Base-by-base conservation (phyloP, 2,113 vertebrate species). In the Nerophis lumbriciformis region DNA sequence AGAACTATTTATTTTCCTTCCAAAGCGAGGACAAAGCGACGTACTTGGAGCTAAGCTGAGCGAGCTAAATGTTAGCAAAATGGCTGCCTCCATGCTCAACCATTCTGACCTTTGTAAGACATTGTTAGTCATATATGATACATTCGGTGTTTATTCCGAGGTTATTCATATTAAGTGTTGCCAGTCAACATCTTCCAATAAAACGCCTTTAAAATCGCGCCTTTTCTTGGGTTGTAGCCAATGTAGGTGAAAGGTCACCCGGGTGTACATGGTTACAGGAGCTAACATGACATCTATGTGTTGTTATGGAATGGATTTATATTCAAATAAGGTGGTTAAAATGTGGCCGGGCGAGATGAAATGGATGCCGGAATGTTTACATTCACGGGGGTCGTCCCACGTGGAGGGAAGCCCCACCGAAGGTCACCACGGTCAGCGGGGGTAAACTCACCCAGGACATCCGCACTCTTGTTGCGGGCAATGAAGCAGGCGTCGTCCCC, bases 401-500 rank as follows among this genome's bases (percentile, higher is more conserved):
- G 81, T 88, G 84, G 2, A n/a, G 45, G 21, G 58, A 47, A 12
- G 53, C 53, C 75, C 37, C 50, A 60, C 61, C 83, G 83, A 88
- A 88, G 86, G 86, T 88, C 86, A 88, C 59, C 52, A 49, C 16
- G 5, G 4, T 7, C 3, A 52, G 12, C 21, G 3, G 10, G 10
- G 6, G 44, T 3, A 7, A 47, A 19, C 94, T 93, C 67, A 99
- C 97, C 97, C 5, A 98, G 82, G n/a, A 99, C 96, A 64, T 99
- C 97, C 0, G 96, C 94, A 0, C 90, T 86, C 54, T 88, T 91
- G 88, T 98, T 90, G 48, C 93, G 88, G 50, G 95, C 95, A 65
- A 98, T 93, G 81, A 99, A 99, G 79, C 95, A 99, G 71, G 97
- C 97, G 63, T 98, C 97, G 37, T 98, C 97, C 7, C 97, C 97